Conservation (phyloP, 2,797 vertebrate genomes). For the Chaenodraco wilsoni region DNA sequence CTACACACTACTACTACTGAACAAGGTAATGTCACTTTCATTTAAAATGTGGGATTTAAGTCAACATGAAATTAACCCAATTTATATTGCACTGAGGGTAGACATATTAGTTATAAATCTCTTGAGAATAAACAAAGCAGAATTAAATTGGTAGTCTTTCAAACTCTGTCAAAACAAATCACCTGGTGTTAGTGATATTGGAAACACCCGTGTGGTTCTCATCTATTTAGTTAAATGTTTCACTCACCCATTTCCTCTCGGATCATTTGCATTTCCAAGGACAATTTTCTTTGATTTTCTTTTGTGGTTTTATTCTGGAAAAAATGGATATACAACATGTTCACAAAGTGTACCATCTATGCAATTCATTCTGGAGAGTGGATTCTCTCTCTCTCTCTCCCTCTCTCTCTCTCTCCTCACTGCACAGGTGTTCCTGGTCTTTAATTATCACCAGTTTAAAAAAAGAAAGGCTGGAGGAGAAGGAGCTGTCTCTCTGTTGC, state of each 20-base stretch:
- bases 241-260: constrained; percentile 94
- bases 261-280: constrained; percentile 88
- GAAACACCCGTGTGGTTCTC: background rate
- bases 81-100: background rate
- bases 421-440: too few species aligned
- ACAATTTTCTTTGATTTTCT: constrained; percentile 88
- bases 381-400: background rate
- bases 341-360: constrained; percentile 5
- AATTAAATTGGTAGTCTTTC: background rate
- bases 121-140: background rate
- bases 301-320: constrained; percentile 90
- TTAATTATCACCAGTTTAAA: too few species aligned
- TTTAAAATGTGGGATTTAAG: background rate
- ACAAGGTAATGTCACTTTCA: background rate
- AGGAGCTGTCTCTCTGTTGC: too few species aligned
- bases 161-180: background rate
- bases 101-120: background rate
- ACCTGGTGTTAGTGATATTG: background rate
- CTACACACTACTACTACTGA: background rate
- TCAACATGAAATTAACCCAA: background rate
- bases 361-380: background rate
- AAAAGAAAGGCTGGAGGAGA: too few species aligned
- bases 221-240: background rate
- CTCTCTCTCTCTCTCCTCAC: background rate
- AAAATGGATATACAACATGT: constrained; percentile 5